Evolutionary conservation across 2,888 invertebrate species (phyloP).

Genomic region (Choristoneura rosaceana): DNA sequence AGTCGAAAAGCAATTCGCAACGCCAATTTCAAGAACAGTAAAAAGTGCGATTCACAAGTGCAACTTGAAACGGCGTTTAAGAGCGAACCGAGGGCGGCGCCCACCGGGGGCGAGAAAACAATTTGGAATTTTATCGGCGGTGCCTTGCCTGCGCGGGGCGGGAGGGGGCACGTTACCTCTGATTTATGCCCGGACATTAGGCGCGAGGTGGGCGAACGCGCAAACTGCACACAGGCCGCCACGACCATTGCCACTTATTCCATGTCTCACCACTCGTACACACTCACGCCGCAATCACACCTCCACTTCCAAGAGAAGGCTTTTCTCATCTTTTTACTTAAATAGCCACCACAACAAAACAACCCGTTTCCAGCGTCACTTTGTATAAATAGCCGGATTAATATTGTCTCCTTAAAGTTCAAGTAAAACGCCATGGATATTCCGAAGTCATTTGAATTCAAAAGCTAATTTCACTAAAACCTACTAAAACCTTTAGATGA

Average conservation of each 20-base stretch:
- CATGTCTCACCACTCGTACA: constrained; percentile 49
- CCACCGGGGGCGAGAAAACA: constrained; percentile 84
- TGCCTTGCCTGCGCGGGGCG: constrained; percentile 65
- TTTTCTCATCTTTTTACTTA: not conserved
- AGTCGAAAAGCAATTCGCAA: constrained; percentile 79
- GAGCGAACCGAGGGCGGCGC: constrained; percentile 83
- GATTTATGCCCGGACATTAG: constrained; percentile 81
- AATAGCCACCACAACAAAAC: constrained; percentile 19
- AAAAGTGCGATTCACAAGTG: constrained; percentile 85
- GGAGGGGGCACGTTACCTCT: constrained; percentile 69
- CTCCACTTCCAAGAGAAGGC: not conserved
- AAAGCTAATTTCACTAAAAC: constrained; percentile 85
- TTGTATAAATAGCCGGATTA: constrained; percentile 60
- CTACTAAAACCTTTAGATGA: constrained; percentile 70
- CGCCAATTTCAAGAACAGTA: constrained; percentile 83
- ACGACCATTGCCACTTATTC: constrained; percentile 66
- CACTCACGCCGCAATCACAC: not conserved
- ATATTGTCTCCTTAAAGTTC: constrained; percentile 54
- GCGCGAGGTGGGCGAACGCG: constrained; percentile 70
- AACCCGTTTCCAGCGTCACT: constrained; percentile 43
- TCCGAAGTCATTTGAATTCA: constrained; percentile 79
- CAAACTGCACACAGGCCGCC: constrained; percentile 71
- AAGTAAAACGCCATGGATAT: constrained; percentile 66
- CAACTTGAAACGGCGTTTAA: constrained; percentile 85
- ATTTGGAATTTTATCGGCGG: constrained; percentile 83